Base-by-base conservation (phyloP, 2,888 invertebrate species). In the Nomada goodeniana region DNA sequence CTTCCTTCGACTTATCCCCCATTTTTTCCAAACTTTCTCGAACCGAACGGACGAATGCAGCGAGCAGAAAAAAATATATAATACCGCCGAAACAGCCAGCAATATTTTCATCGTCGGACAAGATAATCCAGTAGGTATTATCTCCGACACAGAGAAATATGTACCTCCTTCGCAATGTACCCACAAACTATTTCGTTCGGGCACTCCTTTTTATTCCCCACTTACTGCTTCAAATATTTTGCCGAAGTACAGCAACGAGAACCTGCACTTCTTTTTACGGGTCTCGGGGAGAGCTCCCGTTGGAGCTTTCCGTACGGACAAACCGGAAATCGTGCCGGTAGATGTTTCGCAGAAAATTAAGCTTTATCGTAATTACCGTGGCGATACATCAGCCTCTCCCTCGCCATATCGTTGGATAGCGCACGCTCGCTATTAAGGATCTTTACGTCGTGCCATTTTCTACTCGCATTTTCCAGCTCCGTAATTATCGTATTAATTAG, bases 401-500 rank as follows among this genome's bases (percentile, higher is more conserved):
- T 26, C 71, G 63, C 47, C 59, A 42, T 57, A n/a, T 70, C 60
- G 52, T 70, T 53, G 63, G 57, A 76, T 63, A 69, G 42, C 23
- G 75, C 77, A 64, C 84, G 77, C 53, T 61, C 80, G 79, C 73
- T 70, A 86, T 89, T 87, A 89, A 82, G 82, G 61, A 86, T 81
- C 81, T 89, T 86, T 85, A 81, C 81, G 77, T 79, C 72, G 64
- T 47, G 36, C 78, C 72, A 77, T 86, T 87, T 87, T 79, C 79
- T 72, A 63, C 80, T 83, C 74, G 83, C 78, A 71, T 83, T 85
- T 87, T 81, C 84, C 76, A 60, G 53, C 47, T 52, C 53, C 65
- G 84, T 84, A 88, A 88, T 88, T 88, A 88, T 86, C 83, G 61
- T 69, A 71, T 65, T 75, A 88, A 88, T 87, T 88, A 88, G 78